Conservation (phyloP, 2,797 vertebrate genomes). For the Alosa sapidissima region DNA sequence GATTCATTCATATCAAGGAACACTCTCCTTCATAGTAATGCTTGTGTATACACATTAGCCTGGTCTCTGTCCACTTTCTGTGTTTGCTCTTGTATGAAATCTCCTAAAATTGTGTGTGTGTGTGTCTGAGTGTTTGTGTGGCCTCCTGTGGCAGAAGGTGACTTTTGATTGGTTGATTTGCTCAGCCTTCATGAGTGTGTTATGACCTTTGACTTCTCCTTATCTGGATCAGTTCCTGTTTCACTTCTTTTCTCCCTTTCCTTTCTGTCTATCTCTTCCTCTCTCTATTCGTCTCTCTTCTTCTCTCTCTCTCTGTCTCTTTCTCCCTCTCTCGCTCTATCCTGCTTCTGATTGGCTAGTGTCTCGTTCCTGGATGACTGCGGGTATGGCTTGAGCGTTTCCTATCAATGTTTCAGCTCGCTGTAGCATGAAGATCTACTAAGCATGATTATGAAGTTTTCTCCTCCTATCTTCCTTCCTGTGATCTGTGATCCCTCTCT, state of each 20-base stretch:
- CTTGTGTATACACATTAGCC: no score
- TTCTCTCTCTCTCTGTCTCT: not conserved
- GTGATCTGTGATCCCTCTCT: not conserved
- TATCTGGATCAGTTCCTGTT: not conserved
- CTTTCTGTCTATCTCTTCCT: not conserved
- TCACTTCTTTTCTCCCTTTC: not conserved
- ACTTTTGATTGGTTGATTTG: not conserved
- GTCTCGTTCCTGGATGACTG: conserved; percentile 3
- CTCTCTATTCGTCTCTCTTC: not conserved
- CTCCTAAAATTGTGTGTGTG: no score
- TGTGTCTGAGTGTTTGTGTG: no score
- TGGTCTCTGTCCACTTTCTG: no score
- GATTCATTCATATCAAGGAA: no score
- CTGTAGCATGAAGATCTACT: not conserved
- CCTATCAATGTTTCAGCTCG: not conserved
- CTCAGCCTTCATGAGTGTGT: not conserved
- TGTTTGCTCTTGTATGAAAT: no score
- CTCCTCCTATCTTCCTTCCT: no score
- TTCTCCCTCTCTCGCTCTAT: not conserved
- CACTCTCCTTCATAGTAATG: no score
- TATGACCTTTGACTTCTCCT: not conserved
- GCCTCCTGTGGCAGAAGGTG: not conserved
- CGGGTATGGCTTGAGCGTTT: not conserved
- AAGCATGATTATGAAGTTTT: not conserved
- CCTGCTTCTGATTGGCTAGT: not conserved